Percentiles rank a stretch among this genome's conserved stretches.
Conservation (phyloP, 2,113 vertebrate species). For the Shinisaurus crocodilurus region DNA sequence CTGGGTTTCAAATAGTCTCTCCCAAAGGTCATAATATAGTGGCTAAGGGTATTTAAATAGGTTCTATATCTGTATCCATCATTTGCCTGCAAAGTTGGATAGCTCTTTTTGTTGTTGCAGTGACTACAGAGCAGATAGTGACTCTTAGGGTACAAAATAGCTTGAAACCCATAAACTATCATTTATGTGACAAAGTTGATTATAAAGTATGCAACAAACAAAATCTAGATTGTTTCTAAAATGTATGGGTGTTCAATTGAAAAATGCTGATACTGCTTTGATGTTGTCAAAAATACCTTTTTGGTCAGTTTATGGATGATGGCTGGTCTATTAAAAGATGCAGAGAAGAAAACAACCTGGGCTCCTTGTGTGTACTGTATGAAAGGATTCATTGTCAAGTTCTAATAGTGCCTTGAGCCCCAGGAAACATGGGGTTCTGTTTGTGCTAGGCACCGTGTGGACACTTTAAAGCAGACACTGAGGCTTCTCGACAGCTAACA, state of each 20-base stretch:
- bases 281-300: slow-evolving; percentile 39
- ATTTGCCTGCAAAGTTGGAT: slow-evolving; percentile 76
- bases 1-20: slow-evolving; percentile 50
- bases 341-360: slow-evolving; percentile 18
- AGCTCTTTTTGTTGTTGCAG: slow-evolving; percentile 57
- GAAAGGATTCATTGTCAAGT: background rate
- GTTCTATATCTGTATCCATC: slow-evolving; percentile 63
- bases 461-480: background rate
- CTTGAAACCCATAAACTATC: slow-evolving; percentile 3
- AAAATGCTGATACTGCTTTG: slow-evolving; percentile 42
- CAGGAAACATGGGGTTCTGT: background rate
- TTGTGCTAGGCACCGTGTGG: background rate
- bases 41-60: slow-evolving; percentile 60
- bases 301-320: slow-evolving; percentile 7
- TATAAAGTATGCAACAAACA: slow-evolving; percentile 46
- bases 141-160: slow-evolving; percentile 37
- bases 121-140: slow-evolving; percentile 49
- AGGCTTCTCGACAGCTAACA: slow-evolving; percentile 34
- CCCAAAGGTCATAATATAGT: slow-evolving; percentile 45
- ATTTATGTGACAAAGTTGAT: slow-evolving; percentile 25
- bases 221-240: slow-evolving; percentile 48
- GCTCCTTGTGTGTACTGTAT: background rate
- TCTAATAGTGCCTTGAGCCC: background rate
- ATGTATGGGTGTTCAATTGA: slow-evolving; percentile 48
- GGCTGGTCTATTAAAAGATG: slow-evolving; percentile 41